phyloP scores from a whole-genome alignment of 2,797 vertebrate genomes.

The Microhierax caerulescens region DNA sequence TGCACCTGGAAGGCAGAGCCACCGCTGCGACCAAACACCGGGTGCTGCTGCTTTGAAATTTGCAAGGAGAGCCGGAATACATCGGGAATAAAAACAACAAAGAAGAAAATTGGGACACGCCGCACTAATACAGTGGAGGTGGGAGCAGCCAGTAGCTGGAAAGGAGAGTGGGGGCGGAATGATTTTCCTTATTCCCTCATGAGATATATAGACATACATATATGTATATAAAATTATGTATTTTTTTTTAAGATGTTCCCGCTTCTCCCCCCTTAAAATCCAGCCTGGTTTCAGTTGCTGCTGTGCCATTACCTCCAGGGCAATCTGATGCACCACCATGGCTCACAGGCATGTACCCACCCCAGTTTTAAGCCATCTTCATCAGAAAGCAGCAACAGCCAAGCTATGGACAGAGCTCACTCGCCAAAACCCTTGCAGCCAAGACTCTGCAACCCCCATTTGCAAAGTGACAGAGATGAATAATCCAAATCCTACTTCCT shows the following conservation, averaged over 20 bases:
- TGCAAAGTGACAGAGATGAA: not conserved
- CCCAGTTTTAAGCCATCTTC: not conserved
- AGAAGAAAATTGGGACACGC: slow-evolving; percentile 48
- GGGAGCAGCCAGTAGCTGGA: slow-evolving; percentile 2
- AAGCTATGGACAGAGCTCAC: fast-evolving
- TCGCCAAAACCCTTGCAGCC: not conserved
- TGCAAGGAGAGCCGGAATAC: not conserved
- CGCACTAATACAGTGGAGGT: not conserved
- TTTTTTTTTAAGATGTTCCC: not conserved
- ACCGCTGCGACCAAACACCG: not conserved
- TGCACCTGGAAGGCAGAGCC: slow-evolving; percentile 61
- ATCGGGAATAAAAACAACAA: slow-evolving; percentile 53
- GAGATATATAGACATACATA: not conserved
- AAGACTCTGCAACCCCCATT: not conserved
- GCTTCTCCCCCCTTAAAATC: not conserved
- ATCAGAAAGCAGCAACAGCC: not conserved
- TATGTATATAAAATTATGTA: not conserved
- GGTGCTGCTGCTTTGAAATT: slow-evolving; percentile 46
- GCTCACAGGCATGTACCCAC: not conserved
- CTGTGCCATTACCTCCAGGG: not conserved
- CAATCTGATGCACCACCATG: fast-evolving
- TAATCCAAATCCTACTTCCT: not conserved
- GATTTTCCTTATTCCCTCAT: not conserved
- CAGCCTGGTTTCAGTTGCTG: not conserved
- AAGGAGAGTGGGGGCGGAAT: not conserved